Evolutionary conservation across 23 tunicate species (phyloP), one percentile per base, ranked within the genome.

Genomic region (Styela clava): DNA sequence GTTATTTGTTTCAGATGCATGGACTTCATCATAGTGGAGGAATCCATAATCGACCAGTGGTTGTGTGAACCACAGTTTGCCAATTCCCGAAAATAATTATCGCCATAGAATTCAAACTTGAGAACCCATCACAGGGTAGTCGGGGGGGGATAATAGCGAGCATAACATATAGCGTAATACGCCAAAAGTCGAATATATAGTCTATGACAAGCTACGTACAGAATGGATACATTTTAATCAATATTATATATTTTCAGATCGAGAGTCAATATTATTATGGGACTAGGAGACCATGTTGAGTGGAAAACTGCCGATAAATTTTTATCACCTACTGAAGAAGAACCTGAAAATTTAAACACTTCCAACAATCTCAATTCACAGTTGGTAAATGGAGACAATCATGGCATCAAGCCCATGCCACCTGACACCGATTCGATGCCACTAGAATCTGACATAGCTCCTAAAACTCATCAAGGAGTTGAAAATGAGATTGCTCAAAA

Each of bases 241-340:
- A 5, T 44, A 44, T 44, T 44, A 5, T 44, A 12, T 44, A 44
- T 44, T 44, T 44, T 44, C 77, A 71, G 77, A 32, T 33, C 32
- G 16, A 71, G 37, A 16, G 37, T 86, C 61, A 86, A 86, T 65
- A 82, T 86, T 27, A 74, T 86, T 22, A 86, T 86, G 91, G 83
- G 86, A 34, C 3, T 86, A 16, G 91, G 85, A 21, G 86, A 78
- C 44, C 24, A 16, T 3, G 37, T 64, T 5, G 23, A 28, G 35
- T 71, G 77, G 77, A 71, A 32, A 30, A 71, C 77, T 3, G 77
- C 77, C 2, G 77, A 71, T 32, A 33, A 71, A 16, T 71, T 71
- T 34, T 28, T 28, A 34, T 71, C 77, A 28, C 77, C 35, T 26
- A 28, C 30, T 3, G 35, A 71, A 71, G 34, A 71, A 26, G 56